Conservation (phyloP, 2,113 vertebrate species). For the Xiphorhynchus elegans region DNA sequence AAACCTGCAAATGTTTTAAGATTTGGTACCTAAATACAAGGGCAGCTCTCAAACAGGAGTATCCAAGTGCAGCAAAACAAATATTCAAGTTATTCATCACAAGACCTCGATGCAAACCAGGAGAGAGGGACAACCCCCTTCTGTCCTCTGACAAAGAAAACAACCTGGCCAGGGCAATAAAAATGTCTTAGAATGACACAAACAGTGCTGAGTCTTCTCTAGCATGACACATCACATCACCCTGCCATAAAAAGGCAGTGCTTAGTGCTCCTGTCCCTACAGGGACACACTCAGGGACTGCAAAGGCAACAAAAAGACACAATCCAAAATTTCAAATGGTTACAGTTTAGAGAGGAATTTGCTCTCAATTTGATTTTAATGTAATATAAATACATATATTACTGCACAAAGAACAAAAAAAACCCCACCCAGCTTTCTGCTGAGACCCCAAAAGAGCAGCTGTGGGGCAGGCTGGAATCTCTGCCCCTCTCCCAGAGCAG, state of each 20-base stretch:
- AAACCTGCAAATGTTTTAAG: neutral
- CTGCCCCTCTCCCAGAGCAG: neutral
- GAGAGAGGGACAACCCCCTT: neutral
- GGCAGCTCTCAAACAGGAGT: neutral
- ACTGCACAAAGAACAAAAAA: neutral
- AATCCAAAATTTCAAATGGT: neutral
- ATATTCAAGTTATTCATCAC: neutral
- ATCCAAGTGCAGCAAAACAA: neutral
- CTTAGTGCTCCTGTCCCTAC: neutral
- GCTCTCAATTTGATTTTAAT: neutral
- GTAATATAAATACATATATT: neutral
- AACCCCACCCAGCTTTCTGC: neutral
- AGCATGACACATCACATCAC: neutral
- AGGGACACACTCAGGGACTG: neutral
- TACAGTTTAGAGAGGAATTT: neutral
- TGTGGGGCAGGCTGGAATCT: neutral
- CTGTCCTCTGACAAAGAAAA: neutral
- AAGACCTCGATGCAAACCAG: neutral
- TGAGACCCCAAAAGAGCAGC: constrained; percentile 31
- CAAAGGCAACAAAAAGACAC: neutral
- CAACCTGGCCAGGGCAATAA: neutral
- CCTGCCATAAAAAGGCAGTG: neutral
- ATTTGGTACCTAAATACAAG: neutral
- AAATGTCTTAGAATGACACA: neutral
- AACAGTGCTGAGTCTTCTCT: neutral